These are phyloP conservation scores for Gerris lacustris DNA, from an alignment of 2,888 invertebrate genomes.

Conservation along the genomic window DNA sequence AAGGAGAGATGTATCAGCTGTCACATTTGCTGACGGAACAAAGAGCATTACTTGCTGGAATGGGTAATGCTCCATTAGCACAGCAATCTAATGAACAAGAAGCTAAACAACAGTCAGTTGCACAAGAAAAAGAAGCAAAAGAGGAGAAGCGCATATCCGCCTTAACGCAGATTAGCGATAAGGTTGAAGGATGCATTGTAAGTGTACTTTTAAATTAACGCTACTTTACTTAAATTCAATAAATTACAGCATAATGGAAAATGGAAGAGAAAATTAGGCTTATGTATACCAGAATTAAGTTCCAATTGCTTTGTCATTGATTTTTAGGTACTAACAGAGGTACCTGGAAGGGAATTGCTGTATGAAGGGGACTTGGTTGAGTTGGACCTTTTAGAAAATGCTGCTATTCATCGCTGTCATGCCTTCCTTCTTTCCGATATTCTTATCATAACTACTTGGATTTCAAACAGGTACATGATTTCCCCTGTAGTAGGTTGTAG, in stretches of 20 bases:
- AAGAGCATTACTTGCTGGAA: conserved; percentile 62
- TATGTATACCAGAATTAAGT: too few relatives aligned
- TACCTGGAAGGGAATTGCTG: conserved; percentile 61
- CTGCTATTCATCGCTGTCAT: conserved; percentile 74
- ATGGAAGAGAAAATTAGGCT: too few relatives aligned
- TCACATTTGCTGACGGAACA: conserved; percentile 90
- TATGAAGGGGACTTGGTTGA: conserved; percentile 86
- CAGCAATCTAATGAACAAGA: conserved; percentile 28
- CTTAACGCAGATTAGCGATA: conserved; percentile 61
- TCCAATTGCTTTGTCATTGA: neutral
- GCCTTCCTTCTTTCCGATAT: conserved; percentile 88
- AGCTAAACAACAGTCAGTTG: neutral
- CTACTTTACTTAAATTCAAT: too few relatives aligned
- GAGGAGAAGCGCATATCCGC: conserved; percentile 48
- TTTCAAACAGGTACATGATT: conserved; percentile 46
- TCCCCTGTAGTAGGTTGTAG: too few relatives aligned
- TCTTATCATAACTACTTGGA: conserved; percentile 75
- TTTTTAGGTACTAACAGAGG: conserved; percentile 54
- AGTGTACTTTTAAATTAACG: conserved; percentile 30
- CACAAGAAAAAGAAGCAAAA: conserved; percentile 36
- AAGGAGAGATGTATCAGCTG: conserved; percentile 95
- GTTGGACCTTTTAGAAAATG: conserved; percentile 74
- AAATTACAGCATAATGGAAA: too few relatives aligned
- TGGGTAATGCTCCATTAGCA: conserved; percentile 52
- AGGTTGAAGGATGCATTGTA: conserved; percentile 75